These are phyloP conservation scores for Arctocebus calabarensis DNA, from an alignment of 2,797 vertebrate species.

Conservation along the genomic window DNA sequence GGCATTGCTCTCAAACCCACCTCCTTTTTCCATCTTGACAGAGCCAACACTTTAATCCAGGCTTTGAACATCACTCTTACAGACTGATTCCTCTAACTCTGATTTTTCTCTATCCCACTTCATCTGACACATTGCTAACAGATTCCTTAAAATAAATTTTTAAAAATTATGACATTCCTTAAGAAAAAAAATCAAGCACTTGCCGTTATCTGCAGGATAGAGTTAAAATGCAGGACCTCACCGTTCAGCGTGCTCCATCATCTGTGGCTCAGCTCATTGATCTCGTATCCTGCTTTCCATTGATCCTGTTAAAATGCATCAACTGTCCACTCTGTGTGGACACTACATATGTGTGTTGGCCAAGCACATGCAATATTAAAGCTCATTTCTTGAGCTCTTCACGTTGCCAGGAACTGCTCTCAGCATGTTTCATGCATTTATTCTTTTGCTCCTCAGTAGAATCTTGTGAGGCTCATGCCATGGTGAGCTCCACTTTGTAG, in stretches of 20 bases:
- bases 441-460: constrained; percentile 3
- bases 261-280: neutral
- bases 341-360: neutral
- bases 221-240: neutral
- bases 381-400: neutral
- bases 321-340: constrained; percentile 24
- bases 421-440: constrained; percentile 20
- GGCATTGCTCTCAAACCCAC: neutral
- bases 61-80: neutral
- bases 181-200: neutral
- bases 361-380: neutral
- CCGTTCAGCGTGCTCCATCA: neutral
- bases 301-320: constrained; percentile 26
- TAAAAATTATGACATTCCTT: neutral
- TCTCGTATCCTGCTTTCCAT: neutral
- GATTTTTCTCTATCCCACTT: constrained; percentile 23
- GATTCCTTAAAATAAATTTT: constrained; percentile 28
- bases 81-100: constrained; percentile 1
- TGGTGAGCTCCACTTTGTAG: neutral
- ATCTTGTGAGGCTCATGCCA: neutral
- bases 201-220: neutral
- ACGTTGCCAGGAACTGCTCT: neutral
- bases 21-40: neutral
- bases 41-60: neutral
- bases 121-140: constrained; percentile 2